phyloP scores from a whole-genome alignment of 2,113 vertebrate species.

The Ariopsis seemanni region DNA sequence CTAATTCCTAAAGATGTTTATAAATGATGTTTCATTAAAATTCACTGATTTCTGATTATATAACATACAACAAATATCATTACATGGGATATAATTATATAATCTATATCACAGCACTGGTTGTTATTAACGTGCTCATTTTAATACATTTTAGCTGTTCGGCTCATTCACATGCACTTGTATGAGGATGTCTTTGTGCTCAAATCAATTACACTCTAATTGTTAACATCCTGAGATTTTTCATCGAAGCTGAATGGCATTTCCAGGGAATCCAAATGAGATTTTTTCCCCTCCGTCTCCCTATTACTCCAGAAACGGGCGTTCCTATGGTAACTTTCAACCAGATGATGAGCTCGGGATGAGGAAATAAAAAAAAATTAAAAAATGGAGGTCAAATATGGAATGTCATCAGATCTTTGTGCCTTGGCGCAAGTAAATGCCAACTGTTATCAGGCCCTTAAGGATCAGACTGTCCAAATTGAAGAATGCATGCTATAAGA shows the following conservation, averaged over 20 bases:
- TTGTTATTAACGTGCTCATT: too few species aligned
- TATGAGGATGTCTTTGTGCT: slow-evolving; percentile 30
- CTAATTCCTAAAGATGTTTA: background rate
- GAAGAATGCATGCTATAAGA: slow-evolving; percentile 17
- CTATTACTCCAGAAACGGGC: slow-evolving; percentile 40
- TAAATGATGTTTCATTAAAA: background rate
- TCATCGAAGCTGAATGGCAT: slow-evolving; percentile 24
- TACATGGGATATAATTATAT: too few species aligned
- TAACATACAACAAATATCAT: too few species aligned
- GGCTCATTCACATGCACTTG: too few species aligned
- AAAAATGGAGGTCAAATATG: background rate
- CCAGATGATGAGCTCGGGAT: slow-evolving; percentile 13
- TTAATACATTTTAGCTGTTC: too few species aligned
- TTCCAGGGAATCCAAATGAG: slow-evolving; percentile 40
- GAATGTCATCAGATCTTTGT: slow-evolving; percentile 30
- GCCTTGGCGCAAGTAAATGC: slow-evolving; percentile 32
- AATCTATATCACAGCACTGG: too few species aligned
- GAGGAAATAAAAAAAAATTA: background rate
- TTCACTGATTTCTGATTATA: background rate
- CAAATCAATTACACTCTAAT: slow-evolving; percentile 42
- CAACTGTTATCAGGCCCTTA: slow-evolving; percentile 40
- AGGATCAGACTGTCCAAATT: slow-evolving; percentile 29
- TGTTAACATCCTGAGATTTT: slow-evolving; percentile 45
- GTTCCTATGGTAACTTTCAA: slow-evolving; percentile 55
- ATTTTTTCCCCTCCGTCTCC: background rate